Base-by-base conservation (phyloP, 2,888 invertebrate genomes). In the Galeopsomyia nigrocyanea region DNA sequence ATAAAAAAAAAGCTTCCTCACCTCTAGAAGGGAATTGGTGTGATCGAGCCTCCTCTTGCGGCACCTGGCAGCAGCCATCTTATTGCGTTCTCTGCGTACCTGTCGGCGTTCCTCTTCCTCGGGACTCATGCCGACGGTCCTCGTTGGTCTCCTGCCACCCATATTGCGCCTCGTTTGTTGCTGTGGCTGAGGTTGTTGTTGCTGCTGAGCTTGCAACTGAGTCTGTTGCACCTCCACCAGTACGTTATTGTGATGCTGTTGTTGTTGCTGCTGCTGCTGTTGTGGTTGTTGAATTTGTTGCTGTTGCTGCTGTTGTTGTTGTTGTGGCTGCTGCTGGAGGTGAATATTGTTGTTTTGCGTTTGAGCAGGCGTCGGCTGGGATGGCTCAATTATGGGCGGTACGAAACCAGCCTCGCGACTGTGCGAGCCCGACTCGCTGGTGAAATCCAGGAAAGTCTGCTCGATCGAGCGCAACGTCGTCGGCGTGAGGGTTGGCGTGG, bases 11-110 rank as follows among this genome's bases (percentile, higher is more conserved):
- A 9, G 2, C 14, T 57, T 63, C 83, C 89, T 87, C 87, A 93
- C 93, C 77, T 92, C 92, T 80, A 96, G 90, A 47, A 99, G 90
- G 79, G 92, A 91, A 88, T 97, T 96, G 78, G 99, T 99, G 85
- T 97, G 97, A 87, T 99, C 98, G 81, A 99, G 94, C 75, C 99
- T 91, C 78, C 98, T 91, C 87, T 98, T 97, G 82, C 99, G 92
- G 87, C 99, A 99, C 78, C 98, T 91, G 0, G 99, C 99, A 65
- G 99, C 99, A 47, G 99, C 99, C 88, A 96, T 91, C 87, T 99
- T 99, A 87, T 99, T 99, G 75, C 99, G 89, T 84, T 98, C 98
- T 61, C 99, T 90, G 26, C 99, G 90, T 55, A 96, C 88, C 82
- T 93, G 91, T 61, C 97, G 90, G 73, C 97, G 91, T 82, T 97